Percentiles rank a stretch among this genome's conserved stretches.
These are phyloP conservation scores for Benitochromis conjunctus DNA, from an alignment of 2,113 vertebrate genomes.

Conservation along the genomic window DNA sequence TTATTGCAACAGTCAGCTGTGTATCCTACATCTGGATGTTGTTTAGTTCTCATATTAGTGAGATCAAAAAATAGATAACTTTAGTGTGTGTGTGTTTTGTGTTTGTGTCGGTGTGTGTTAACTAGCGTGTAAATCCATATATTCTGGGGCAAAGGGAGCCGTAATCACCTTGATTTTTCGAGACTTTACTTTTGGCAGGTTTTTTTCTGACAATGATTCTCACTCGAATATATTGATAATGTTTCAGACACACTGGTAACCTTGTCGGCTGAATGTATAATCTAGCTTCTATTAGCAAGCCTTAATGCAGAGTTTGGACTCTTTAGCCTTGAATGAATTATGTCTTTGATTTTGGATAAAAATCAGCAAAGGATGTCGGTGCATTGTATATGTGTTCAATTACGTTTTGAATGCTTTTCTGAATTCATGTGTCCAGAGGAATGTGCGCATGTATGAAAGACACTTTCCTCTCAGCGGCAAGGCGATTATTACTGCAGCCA, in stretches of 20 bases:
- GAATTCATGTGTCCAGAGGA: conserved; percentile 1
- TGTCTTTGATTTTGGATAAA: neutral
- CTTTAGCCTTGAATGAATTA: conserved; percentile 11
- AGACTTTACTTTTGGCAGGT: neutral
- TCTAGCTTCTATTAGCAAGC: neutral
- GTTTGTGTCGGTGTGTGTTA: neutral
- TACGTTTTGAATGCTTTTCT: neutral
- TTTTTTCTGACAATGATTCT: neutral
- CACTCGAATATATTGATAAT: conserved; percentile 4
- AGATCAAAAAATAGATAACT: neutral
- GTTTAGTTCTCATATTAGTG: neutral
- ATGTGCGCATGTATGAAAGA: neutral
- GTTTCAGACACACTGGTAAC: neutral
- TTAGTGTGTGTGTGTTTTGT: neutral
- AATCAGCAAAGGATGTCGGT: neutral
- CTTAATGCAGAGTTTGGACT: neutral
- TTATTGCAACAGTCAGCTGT: neutral
- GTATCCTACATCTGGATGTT: neutral
- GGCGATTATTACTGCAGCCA: neutral
- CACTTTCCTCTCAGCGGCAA: neutral
- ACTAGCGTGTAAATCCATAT: conserved; percentile 1
- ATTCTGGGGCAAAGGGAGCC: neutral
- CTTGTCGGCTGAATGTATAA: conserved; percentile 29
- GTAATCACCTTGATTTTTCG: conserved; percentile 6
- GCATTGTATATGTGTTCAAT: neutral